phyloP scores from a whole-genome alignment of 2,888 invertebrate species.

The Drosophila kuntzei region DNA sequence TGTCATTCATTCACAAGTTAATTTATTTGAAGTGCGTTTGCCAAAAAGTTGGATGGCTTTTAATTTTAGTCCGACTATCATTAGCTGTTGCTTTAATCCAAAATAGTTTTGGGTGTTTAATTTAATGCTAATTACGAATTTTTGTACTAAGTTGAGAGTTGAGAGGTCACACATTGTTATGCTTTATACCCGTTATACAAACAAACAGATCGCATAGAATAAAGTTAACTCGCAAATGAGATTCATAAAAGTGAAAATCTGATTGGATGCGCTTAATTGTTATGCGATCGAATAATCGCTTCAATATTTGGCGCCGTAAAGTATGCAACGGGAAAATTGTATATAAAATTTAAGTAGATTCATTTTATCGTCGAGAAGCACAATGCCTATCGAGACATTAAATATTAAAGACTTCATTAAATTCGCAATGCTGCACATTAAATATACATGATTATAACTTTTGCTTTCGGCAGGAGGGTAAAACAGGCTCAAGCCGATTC shows the following conservation, averaged over 20 bases:
- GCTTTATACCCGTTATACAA: neutral
- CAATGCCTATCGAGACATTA: conserved; percentile 42
- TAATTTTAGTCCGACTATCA: conserved; percentile 26
- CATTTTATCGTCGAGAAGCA: neutral
- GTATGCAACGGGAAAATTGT: conserved; percentile 31
- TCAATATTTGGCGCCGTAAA: conserved; percentile 21
- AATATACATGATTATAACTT: conserved; percentile 65
- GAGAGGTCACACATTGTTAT: neutral
- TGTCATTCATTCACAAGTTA: conserved; percentile 59
- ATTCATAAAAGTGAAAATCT: conserved; percentile 1
- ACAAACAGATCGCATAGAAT: neutral
- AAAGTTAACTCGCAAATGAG: neutral
- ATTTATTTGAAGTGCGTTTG: conserved; percentile 49
- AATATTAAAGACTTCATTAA: conserved; percentile 70
- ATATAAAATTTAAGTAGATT: conserved; percentile 14
- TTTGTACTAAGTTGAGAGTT: conserved; percentile 4
- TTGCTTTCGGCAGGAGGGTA: conserved; percentile 31
- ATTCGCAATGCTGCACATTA: conserved; percentile 53
- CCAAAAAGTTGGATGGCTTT: conserved; percentile 31
- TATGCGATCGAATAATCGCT: neutral
- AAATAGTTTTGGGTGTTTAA: conserved; percentile 9
- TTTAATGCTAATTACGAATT: conserved; percentile 20
- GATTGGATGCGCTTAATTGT: conserved; percentile 6
- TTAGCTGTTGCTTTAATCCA: neutral
- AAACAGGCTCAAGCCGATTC: conserved; percentile 31